phyloP scores from a whole-genome alignment of 2,888 invertebrate species.

The Leucophenga montana region DNA sequence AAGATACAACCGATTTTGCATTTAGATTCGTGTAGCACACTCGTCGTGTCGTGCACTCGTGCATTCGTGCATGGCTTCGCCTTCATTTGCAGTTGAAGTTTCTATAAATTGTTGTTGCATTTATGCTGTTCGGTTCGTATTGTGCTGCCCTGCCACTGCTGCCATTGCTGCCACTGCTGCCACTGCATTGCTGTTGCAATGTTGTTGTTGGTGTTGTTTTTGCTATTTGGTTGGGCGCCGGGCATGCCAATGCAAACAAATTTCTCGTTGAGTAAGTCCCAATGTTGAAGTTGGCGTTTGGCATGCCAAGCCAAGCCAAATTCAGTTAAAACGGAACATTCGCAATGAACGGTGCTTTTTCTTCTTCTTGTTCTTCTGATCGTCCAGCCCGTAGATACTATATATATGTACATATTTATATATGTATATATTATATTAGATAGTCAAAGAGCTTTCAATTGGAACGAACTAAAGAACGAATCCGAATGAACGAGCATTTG shows the following conservation, averaged over 20 bases:
- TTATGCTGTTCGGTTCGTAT: not conserved
- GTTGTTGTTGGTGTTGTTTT: slow-evolving; percentile 26
- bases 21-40: not conserved
- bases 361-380: not conserved
- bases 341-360: slow-evolving; percentile 67
- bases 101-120: not conserved
- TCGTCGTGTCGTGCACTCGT: slow-evolving; percentile 21
- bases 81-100: not conserved
- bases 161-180: slow-evolving; percentile 20
- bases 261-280: slow-evolving; percentile 72
- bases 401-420: not conserved
- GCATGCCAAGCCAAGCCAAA: slow-evolving; percentile 58
- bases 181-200: slow-evolving; percentile 16
- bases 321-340: slow-evolving; percentile 72
- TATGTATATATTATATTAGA: not conserved
- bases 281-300: slow-evolving; percentile 53
- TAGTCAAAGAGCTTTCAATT: slow-evolving; percentile 3
- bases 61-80: slow-evolving; percentile 9
- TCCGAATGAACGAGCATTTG: not conserved
- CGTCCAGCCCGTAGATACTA: not conserved
- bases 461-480: not conserved
- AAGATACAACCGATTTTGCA: not conserved
- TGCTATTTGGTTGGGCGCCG: slow-evolving; percentile 29
- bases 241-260: slow-evolving; percentile 57
- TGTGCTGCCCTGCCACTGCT: slow-evolving; percentile 26